phyloP scores from a whole-genome alignment of 2,113 vertebrate genomes.

The Eidolon helvum region DNA sequence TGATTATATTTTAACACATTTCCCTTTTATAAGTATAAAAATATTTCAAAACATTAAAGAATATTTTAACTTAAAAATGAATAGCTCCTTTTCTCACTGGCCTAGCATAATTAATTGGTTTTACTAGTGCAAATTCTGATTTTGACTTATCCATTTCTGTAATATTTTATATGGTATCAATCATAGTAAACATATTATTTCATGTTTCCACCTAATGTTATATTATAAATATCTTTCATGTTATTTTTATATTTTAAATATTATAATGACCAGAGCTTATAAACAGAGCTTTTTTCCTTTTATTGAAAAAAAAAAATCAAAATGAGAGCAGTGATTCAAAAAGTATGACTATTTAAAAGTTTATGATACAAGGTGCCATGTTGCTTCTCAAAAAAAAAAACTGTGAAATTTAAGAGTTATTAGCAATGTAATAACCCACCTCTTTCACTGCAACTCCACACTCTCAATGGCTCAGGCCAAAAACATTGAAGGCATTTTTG shows the following conservation, averaged over 20 bases:
- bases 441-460: background rate
- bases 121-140: background rate
- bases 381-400: background rate
- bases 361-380: background rate
- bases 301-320: background rate
- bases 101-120: background rate
- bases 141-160: background rate
- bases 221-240: background rate
- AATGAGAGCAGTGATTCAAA: background rate
- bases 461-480: background rate
- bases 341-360: background rate
- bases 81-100: background rate
- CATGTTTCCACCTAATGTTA: background rate
- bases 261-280: background rate
- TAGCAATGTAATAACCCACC: background rate
- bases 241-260: background rate
- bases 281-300: background rate
- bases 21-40: background rate
- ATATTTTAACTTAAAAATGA: conserved; percentile 6
- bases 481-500: background rate
- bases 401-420: background rate
- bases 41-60: background rate
- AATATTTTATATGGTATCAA: background rate
- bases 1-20: conserved; percentile 1
- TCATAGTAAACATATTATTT: background rate